phyloP scores from a whole-genome alignment of 35 echinoderm and acorn worm genomes.

The Eucidaris tribuloides region DNA sequence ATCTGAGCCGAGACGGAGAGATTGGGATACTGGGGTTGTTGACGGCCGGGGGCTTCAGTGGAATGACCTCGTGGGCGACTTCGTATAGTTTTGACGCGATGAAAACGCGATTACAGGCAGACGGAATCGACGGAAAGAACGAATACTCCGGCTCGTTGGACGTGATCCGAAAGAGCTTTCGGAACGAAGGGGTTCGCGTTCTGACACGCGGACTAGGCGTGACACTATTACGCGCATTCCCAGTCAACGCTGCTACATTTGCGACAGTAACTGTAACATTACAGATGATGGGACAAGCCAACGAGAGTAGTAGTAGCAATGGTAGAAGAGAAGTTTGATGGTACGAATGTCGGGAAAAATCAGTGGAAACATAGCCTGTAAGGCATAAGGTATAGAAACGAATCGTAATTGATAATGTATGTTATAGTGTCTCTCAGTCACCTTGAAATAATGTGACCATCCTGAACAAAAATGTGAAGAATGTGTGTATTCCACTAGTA shows the following conservation, averaged over 20 bases:
- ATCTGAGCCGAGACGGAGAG: constrained; percentile 40
- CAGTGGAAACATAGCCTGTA: too few species aligned
- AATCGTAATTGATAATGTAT: too few species aligned
- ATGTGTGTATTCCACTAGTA: too few species aligned
- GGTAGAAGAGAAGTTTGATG: neutral
- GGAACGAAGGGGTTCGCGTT: constrained; percentile 58
- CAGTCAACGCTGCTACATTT: constrained; percentile 95
- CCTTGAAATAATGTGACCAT: too few species aligned
- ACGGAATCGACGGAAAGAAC: constrained; percentile 53
- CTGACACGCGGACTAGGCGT: constrained; percentile 74
- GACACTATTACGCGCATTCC: constrained; percentile 85
- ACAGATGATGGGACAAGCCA: neutral
- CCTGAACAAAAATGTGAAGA: too few species aligned
- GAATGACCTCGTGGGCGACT: constrained; percentile 75
- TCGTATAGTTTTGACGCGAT: constrained; percentile 77
- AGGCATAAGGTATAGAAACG: too few species aligned
- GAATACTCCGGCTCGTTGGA: constrained; percentile 74
- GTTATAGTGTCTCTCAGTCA: too few species aligned
- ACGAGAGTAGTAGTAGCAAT: neutral
- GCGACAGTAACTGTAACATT: constrained; percentile 71
- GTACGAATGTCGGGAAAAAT: too few species aligned
- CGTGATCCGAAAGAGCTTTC: constrained; percentile 56
- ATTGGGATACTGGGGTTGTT: constrained; percentile 61
- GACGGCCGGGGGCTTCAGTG: constrained; percentile 74
- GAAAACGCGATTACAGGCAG: constrained; percentile 87